Evolutionary conservation across 2,113 vertebrate species (phyloP).

Genomic region (Cyphomyrus plagiostoma): DNA sequence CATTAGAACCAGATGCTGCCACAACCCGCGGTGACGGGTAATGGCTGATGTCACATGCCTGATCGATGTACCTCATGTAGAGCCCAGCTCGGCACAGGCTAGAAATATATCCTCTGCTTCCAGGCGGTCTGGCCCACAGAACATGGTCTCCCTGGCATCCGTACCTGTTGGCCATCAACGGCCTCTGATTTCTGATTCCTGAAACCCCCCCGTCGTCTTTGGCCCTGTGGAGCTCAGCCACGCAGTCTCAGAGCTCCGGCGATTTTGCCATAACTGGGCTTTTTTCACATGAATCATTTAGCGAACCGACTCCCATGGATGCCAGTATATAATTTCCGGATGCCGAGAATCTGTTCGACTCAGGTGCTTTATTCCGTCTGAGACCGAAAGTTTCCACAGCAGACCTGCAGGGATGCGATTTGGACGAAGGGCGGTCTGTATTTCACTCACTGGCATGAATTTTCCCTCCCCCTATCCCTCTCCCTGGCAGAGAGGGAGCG

Average conservation of each 20-base stretch:
- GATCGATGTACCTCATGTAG: conserved; percentile 54
- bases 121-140: conserved; percentile 1
- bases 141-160: not conserved
- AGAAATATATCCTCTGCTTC: conserved; percentile 30
- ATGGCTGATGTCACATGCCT: conserved; percentile 56
- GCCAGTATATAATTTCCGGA: conserved; percentile 62
- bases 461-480: conserved; percentile 37
- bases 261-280: not conserved
- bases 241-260: not conserved
- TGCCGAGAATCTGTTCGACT: not conserved
- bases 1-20: conserved; percentile 50
- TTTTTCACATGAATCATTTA: not conserved
- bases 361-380: conserved; percentile 25
- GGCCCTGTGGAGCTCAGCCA: not conserved
- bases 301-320: conserved; percentile 38
- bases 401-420: conserved; percentile 14
- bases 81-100: conserved; percentile 43
- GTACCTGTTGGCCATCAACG: not conserved
- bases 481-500: conserved; percentile 42
- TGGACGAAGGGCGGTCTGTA: not conserved
- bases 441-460: conserved; percentile 38
- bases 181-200: not conserved
- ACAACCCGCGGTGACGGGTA: conserved; percentile 55
- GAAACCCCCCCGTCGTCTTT: not conserved
- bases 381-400: conserved; percentile 21